Evolutionary conservation across 2,113 vertebrate genomes (phyloP), one percentile per base, ranked within the genome.

Genomic region (Cepphus grylle): DNA sequence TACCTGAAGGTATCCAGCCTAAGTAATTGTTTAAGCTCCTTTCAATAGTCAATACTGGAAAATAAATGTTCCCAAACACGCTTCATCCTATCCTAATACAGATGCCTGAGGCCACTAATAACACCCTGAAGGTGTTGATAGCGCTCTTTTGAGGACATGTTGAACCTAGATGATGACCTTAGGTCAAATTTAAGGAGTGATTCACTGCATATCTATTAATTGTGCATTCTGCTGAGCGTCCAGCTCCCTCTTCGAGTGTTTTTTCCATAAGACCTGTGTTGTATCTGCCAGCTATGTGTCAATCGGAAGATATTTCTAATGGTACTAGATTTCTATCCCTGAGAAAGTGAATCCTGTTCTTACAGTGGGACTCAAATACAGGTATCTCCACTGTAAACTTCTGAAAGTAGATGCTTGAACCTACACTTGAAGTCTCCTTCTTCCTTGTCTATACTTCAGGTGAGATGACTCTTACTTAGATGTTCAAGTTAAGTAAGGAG

Each of bases 361-460:
- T 49, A 6, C 2, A 19, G 15, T 20, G 26, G 8, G 7, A n/a
- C 20, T n/a, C 6, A 40, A 4, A 27, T 78, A 12, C 21, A 36
- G 12, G 11, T 6, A 38, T 19, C 19, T 69, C 21, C 18, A 5
- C 8, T 43, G 18, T 42, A 55, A 82, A 73, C 9, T 47, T 59
- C 15, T 19, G 0, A 3, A 56, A 43, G 17, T 21, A 88, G 15
- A 6, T 20, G 12, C 3, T 58, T 50, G 26, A 90, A 38, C 11
- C 13, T 55, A 21, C 1, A 22, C 4, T 8, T 76, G 47, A 59
- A 72, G 6, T 2, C 9, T 62, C 1, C 9, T 21, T 4, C 8
- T 56, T 61, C 22, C 6, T 77, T 29, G 27, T 67, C 59, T 40
- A 27, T 42, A 9, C 6, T n/a, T 77, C 6, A 34, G 12, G 15